phyloP scores from a whole-genome alignment of 2,113 vertebrate genomes.

The Ariopsis seemanni region DNA sequence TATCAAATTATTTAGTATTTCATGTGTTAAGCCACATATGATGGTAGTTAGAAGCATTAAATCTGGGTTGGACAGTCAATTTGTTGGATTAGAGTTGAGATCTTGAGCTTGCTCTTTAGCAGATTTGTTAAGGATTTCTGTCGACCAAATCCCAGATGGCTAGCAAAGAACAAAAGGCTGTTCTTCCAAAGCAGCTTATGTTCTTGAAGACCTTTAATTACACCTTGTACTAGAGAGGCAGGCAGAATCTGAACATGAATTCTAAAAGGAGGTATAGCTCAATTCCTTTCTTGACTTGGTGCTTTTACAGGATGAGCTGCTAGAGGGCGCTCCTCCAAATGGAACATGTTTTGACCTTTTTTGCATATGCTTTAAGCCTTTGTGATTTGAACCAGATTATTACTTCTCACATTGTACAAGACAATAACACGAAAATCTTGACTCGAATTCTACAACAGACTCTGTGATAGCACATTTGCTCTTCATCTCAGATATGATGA shows the following conservation, averaged over 20 bases:
- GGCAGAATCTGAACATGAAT: neutral
- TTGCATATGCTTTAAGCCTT: neutral
- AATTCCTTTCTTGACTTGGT: neutral
- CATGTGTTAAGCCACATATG: neutral
- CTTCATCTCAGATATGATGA: neutral
- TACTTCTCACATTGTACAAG: neutral
- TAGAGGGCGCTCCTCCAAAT: neutral
- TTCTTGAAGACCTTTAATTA: neutral
- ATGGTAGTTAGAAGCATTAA: neutral
- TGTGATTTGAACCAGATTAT: neutral
- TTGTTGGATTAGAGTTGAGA: neutral
- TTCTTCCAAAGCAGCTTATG: neutral
- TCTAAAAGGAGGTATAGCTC: neutral
- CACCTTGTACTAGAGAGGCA: neutral
- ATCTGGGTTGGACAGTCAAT: neutral
- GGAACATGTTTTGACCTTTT: neutral
- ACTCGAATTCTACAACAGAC: neutral
- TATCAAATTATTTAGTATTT: neutral
- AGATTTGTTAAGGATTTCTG: neutral
- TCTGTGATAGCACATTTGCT: neutral
- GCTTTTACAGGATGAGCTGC: neutral
- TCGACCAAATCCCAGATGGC: neutral
- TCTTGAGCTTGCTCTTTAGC: neutral
- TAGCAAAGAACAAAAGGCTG: neutral
- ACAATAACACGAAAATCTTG: neutral